These are phyloP conservation scores for Drosophila rhopaloa DNA, from an alignment of 1,140 invertebrate genomes.

Conservation along the genomic window DNA sequence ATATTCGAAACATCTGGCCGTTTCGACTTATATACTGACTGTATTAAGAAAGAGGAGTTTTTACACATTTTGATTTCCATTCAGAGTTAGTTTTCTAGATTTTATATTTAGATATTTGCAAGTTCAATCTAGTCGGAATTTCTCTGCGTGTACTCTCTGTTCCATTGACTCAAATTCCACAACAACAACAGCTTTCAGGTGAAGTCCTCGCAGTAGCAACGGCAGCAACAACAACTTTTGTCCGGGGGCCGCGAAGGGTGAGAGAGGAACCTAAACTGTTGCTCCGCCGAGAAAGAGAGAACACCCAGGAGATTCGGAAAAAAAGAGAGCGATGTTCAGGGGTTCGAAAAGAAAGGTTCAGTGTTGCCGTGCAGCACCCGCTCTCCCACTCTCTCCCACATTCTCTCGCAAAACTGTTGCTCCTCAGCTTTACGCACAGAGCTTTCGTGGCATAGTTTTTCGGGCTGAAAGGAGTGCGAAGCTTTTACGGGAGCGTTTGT, in stretches of 20 bases:
- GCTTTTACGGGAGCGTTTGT: constrained; percentile 80
- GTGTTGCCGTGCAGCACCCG: constrained; percentile 65
- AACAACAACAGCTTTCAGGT: constrained; percentile 60
- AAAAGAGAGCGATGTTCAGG: neutral
- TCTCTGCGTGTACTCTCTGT: constrained; percentile 13
- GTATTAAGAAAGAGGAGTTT: too few species aligned
- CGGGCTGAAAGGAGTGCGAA: constrained; percentile 29
- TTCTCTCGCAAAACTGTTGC: constrained; percentile 64
- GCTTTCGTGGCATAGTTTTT: constrained; percentile 75
- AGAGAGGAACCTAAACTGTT: constrained; percentile 69
- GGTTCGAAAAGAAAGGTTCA: constrained; percentile 8
- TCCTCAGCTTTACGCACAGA: constrained; percentile 71
- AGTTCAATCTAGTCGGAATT: neutral
- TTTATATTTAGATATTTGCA: too few species aligned
- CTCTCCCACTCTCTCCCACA: constrained; percentile 3
- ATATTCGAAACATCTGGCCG: too few species aligned
- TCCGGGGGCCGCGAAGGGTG: constrained; percentile 63
- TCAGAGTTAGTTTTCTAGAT: too few species aligned
- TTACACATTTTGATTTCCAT: too few species aligned
- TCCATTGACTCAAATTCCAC: constrained; percentile 56
- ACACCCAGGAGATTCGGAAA: constrained; percentile 15
- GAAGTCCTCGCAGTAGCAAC: constrained; percentile 29
- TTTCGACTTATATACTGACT: too few species aligned
- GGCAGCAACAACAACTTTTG: constrained; percentile 56
- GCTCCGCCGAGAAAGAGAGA: constrained; percentile 42